Evolutionary conservation across 1,140 invertebrate species (phyloP).

Genomic region (Nephila pilipes): DNA sequence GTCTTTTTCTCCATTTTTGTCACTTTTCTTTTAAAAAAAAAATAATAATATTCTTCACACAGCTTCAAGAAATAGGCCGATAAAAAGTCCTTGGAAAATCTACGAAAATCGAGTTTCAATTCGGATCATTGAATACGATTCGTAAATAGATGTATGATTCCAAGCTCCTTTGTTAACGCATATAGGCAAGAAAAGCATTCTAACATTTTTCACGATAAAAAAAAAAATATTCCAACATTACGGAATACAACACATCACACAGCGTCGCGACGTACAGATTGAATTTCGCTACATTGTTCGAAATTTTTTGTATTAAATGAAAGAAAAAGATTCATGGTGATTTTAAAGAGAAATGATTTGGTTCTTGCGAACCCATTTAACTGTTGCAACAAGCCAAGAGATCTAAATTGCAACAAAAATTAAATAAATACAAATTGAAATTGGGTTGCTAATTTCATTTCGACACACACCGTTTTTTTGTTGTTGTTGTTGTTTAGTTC

Average conservation of each 20-base stretch:
- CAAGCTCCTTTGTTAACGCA: not conserved
- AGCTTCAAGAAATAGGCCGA: conserved; percentile 15
- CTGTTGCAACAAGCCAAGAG: not conserved
- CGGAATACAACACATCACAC: not conserved
- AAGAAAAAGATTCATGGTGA: not conserved
- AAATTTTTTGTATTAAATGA: not conserved
- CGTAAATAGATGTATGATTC: conserved; percentile 56
- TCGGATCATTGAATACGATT: conserved; percentile 30
- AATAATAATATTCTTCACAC: not conserved
- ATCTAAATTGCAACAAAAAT: too few relatives aligned
- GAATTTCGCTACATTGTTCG: conserved; percentile 25
- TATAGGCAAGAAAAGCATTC: not conserved
- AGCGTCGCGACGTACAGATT: not conserved
- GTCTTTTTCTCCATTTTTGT: not conserved
- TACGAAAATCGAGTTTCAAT: not conserved
- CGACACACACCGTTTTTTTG: too few relatives aligned
- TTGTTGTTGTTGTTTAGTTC: too few relatives aligned
- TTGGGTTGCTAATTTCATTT: too few relatives aligned
- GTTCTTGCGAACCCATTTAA: not conserved
- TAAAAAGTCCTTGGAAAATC: conserved; percentile 4
- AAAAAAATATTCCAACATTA: not conserved
- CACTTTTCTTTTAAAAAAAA: not conserved
- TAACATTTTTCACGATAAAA: not conserved
- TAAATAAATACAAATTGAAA: too few relatives aligned
- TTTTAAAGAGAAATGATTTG: not conserved